Evolutionary conservation across 2,797 vertebrate species (phyloP).

Genomic region (Muscicapa comitata): DNA sequence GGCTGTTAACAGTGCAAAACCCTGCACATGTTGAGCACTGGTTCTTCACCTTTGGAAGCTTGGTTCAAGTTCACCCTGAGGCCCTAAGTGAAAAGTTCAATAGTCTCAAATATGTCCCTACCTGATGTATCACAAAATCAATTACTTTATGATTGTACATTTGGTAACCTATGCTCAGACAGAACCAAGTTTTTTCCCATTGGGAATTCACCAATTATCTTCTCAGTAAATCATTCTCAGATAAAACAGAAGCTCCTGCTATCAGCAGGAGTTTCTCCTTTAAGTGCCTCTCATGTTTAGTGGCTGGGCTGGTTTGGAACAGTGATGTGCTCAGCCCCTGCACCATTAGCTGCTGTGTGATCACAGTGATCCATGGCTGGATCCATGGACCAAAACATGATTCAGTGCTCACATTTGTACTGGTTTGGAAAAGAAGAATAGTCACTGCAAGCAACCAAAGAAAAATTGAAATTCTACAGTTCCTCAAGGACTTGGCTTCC

Average conservation of each 20-base stretch:
- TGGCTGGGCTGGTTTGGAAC: background rate
- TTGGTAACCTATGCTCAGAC: slow-evolving; percentile 75
- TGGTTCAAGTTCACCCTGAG: slow-evolving; percentile 75
- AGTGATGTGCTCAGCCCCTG: slow-evolving; percentile 15
- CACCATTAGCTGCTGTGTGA: background rate
- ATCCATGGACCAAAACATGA: background rate
- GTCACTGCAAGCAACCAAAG: background rate
- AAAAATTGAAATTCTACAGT: slow-evolving; percentile 52
- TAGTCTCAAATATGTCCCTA: slow-evolving; percentile 64
- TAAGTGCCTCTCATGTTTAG: slow-evolving; percentile 15
- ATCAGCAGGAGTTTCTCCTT: slow-evolving; percentile 67
- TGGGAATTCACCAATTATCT: slow-evolving; percentile 76
- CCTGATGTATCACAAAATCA: slow-evolving; percentile 79
- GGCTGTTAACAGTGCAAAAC: slow-evolving; percentile 65
- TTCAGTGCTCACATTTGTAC: slow-evolving; percentile 34
- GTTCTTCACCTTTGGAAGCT: slow-evolving; percentile 75
- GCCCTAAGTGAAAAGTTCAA: slow-evolving; percentile 78
- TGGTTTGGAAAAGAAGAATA: slow-evolving; percentile 2
- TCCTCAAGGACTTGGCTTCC: slow-evolving; percentile 43
- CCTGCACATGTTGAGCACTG: slow-evolving; percentile 56
- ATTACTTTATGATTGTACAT: slow-evolving; percentile 76
- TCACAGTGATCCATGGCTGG: background rate
- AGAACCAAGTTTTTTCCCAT: slow-evolving; percentile 72
- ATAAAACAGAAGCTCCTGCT: slow-evolving; percentile 70
- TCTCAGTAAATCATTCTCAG: slow-evolving; percentile 73